Conservation (phyloP, 2,888 invertebrate genomes). For the Hirtodrosophila confusa region DNA sequence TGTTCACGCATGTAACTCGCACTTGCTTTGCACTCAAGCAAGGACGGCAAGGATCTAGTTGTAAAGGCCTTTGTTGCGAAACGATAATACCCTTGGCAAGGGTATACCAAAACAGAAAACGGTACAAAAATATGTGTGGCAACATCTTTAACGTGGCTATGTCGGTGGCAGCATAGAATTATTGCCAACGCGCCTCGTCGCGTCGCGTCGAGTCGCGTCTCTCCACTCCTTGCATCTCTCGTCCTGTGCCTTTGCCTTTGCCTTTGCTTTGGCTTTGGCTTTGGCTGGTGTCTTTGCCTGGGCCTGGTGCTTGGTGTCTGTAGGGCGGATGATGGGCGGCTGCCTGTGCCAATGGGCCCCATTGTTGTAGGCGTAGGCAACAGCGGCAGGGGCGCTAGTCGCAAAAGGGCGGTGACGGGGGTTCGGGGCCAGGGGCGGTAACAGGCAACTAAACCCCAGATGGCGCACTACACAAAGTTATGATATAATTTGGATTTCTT, state of each 20-base stretch:
- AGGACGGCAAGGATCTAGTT: too few relatives aligned
- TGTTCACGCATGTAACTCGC: too few relatives aligned
- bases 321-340: slow-evolving; percentile 8
- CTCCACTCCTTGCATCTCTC: not conserved
- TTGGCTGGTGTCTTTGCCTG: slow-evolving; percentile 11
- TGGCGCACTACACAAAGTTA: slow-evolving; percentile 82
- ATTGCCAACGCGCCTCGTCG: slow-evolving; percentile 59
- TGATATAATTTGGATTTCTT: slow-evolving; percentile 80
- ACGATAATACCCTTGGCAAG: not conserved
- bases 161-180: slow-evolving; percentile 76
- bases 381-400: not conserved
- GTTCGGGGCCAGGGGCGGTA: slow-evolving; percentile 26
- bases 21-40: too few relatives aligned
- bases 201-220: not conserved
- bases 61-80: not conserved
- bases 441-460: slow-evolving; percentile 82
- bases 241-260: too few relatives aligned
- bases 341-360: slow-evolving; percentile 30
- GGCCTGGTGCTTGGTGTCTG: slow-evolving; percentile 26
- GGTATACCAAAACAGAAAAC: slow-evolving; percentile 26
- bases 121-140: slow-evolving; percentile 73
- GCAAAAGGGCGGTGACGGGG: not conserved
- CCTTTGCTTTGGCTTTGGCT: too few relatives aligned
- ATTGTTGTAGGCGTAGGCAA: slow-evolving; percentile 76
- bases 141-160: slow-evolving; percentile 79